Conservation (phyloP, 92 coral and sea anemone species). For the Meandrina meandrites region DNA sequence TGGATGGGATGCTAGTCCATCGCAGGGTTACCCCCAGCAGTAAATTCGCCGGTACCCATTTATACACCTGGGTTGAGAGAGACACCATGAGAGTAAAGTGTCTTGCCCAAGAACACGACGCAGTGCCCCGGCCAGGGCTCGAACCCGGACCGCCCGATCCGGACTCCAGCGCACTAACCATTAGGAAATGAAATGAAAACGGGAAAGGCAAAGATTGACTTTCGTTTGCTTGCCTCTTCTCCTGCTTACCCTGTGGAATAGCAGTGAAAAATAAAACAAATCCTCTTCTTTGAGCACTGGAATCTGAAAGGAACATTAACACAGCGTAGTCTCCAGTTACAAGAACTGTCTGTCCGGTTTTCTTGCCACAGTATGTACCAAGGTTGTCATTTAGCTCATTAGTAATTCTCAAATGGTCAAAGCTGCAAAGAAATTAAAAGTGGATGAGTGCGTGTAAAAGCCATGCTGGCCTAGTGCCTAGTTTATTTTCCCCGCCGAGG, state of each 20-base stretch:
- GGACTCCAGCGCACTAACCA: too few species aligned
- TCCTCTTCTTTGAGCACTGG: not conserved
- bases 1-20: too few species aligned
- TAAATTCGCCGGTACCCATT: too few species aligned
- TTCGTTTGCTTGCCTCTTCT: not conserved
- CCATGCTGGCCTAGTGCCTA: not conserved
- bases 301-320: not conserved
- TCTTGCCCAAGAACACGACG: too few species aligned
- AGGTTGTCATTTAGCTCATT: not conserved
- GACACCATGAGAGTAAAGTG: too few species aligned
- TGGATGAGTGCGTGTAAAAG: not conserved
- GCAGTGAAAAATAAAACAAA: not conserved
- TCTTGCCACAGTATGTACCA: conserved; percentile 5
- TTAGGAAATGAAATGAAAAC: too few species aligned
- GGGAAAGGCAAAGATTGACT: not conserved
- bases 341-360: not conserved
- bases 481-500: not conserved
- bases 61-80: too few species aligned
- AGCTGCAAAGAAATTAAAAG: not conserved
- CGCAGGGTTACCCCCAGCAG: too few species aligned
- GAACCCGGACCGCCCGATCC: too few species aligned
- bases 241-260: not conserved
- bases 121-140: not conserved
- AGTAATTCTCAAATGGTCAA: not conserved
- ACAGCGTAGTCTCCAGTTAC: not conserved